phyloP scores from a whole-genome alignment of 2,113 vertebrate species.

The Phylloscopus trochiloides region DNA sequence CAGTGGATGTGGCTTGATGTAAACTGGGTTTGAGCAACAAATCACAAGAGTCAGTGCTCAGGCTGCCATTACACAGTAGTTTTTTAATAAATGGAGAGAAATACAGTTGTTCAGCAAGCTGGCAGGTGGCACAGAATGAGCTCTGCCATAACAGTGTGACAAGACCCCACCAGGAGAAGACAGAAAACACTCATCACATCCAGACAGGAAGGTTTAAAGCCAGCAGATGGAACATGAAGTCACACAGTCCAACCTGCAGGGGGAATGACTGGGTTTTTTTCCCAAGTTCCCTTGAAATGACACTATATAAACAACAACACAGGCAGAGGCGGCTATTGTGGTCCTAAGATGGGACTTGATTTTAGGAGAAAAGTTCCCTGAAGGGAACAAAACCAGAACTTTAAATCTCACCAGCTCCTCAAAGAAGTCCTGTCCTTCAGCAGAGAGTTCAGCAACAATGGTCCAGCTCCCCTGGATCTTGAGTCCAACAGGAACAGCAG shows the following conservation, averaged over 20 bases:
- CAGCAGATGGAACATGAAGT: neutral
- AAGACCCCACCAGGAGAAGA: neutral
- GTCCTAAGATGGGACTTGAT: neutral
- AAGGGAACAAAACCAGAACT: neutral
- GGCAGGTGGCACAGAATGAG: neutral
- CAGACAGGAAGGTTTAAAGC: neutral
- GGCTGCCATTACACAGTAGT: rapidly evolving
- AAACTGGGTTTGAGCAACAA: neutral
- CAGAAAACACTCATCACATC: neutral
- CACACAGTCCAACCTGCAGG: neutral
- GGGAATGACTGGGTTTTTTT: neutral
- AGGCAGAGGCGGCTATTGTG: neutral
- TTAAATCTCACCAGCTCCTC: neutral
- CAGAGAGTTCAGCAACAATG: neutral
- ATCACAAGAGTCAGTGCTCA: neutral
- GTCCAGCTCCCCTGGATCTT: neutral
- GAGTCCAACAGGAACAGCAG: neutral
- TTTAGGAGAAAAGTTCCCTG: neutral
- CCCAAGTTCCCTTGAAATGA: neutral
- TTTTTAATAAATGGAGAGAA: neutral
- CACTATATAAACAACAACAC: neutral
- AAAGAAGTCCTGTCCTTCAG: neutral
- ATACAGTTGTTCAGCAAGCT: neutral
- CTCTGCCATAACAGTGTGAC: neutral
- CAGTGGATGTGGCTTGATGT: neutral